Conservation (phyloP, 1,140 invertebrate genomes). For the Lepidurus packardi region DNA sequence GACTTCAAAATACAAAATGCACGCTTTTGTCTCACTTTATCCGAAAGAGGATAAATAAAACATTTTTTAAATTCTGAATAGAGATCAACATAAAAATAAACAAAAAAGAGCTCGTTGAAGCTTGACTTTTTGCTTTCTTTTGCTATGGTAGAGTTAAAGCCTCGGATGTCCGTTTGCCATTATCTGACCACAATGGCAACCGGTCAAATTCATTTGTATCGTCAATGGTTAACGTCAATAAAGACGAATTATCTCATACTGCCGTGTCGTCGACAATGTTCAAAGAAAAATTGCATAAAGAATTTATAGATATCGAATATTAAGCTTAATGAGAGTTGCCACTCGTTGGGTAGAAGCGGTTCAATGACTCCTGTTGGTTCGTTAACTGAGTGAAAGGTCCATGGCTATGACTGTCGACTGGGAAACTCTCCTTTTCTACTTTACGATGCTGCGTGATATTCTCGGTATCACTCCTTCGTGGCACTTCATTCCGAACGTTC, state of each 20-base stretch:
- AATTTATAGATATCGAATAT: background rate
- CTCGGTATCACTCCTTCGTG: background rate
- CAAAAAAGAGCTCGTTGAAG: constrained; percentile 3
- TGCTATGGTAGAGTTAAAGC: constrained; percentile 15
- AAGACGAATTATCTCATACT: background rate
- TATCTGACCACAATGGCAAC: background rate
- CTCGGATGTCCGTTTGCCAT: constrained; percentile 6
- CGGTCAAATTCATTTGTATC: background rate
- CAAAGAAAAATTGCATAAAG: background rate
- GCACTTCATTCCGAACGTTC: background rate
- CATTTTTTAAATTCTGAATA: constrained; percentile 12
- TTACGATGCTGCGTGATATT: background rate
- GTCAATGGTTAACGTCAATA: background rate
- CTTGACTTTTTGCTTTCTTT: constrained; percentile 8
- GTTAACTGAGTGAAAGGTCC: background rate
- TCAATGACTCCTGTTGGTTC: background rate
- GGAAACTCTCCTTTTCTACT: background rate
- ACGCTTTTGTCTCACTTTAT: background rate
- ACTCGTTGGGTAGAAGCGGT: constrained; percentile 1
- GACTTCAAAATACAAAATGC: background rate
- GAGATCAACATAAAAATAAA: constrained; percentile 19
- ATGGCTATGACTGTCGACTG: constrained; percentile 11
- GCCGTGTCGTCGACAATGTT: background rate
- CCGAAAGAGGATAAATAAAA: background rate
- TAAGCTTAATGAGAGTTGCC: background rate